These are phyloP conservation scores for Stomatorhinus ivindoensis DNA, from an alignment of 2,113 vertebrate species.

Conservation along the genomic window DNA sequence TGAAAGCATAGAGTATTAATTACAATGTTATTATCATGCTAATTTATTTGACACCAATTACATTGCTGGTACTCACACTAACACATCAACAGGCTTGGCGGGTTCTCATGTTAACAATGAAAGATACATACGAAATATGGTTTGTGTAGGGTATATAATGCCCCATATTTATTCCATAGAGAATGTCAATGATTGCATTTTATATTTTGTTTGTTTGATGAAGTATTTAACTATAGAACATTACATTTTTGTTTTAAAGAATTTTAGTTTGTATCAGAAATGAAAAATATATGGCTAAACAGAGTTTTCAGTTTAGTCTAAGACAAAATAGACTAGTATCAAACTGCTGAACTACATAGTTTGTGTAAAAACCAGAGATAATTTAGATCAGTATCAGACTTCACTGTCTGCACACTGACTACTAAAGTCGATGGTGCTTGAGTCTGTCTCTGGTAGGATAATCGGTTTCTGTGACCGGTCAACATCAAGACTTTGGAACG, in stretches of 20 bases:
- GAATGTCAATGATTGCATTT: not conserved
- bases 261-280: not conserved
- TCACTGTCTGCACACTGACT: not conserved
- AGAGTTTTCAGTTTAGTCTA: not conserved
- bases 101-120: not conserved
- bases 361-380: not conserved
- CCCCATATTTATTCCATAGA: not conserved
- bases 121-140: not conserved
- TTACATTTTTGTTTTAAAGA: not conserved
- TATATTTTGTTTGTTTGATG: not conserved
- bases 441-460: not conserved
- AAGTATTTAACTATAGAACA: not conserved
- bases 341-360: not conserved
- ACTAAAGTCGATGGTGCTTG: not conserved
- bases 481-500: conserved; percentile 39
- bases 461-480: not conserved
- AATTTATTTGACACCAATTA: not conserved
- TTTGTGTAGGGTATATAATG: not conserved
- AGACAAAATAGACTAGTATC: not conserved
- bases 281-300: not conserved
- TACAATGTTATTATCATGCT: not conserved
- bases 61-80: not conserved
- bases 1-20: not conserved
- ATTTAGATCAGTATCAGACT: not conserved
- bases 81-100: not conserved